Evolutionary conservation across 2,888 invertebrate genomes (phyloP).

Genomic region (Lochmaea crataegi): DNA sequence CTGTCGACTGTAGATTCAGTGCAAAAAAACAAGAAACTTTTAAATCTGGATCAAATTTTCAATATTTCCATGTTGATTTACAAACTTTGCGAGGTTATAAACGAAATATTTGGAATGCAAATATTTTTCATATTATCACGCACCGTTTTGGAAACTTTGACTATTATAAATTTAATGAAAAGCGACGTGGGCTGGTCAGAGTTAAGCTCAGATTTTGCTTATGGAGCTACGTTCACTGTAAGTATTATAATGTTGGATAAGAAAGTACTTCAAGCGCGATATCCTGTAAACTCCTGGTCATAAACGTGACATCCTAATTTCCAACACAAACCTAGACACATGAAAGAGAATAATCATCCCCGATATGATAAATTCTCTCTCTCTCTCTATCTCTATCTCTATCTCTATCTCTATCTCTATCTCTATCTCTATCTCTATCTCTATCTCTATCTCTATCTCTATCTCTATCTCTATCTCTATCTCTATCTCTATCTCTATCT

Average conservation of each 20-base stretch:
- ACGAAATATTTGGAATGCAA: conserved; percentile 18
- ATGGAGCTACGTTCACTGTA: conserved; percentile 18
- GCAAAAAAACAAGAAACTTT: background rate
- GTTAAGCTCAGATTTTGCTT: conserved; percentile 12
- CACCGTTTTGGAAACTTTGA: conserved; percentile 24
- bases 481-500: no score
- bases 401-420: no score
- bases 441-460: no score
- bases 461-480: no score
- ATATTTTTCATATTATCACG: conserved; percentile 23
- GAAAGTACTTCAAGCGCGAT: no score
- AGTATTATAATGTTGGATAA: conserved; percentile 1
- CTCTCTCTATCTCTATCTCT: no score
- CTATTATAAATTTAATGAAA: conserved; percentile 18
- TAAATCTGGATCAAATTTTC: conserved; percentile 17
- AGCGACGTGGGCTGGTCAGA: conserved; percentile 16
- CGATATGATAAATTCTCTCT: no score
- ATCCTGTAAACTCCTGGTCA: no score
- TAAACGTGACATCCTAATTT: no score
- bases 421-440: no score
- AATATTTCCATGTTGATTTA: conserved; percentile 10
- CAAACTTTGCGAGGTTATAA: background rate
- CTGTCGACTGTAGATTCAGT: background rate
- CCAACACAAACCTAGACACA: no score
- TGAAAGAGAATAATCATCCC: no score